A percentile compares a stretch with the other conserved stretches of the same genome.
Evolutionary conservation across 2,888 invertebrate genomes (phyloP).

Genomic region (Creontiades dilutus): DNA sequence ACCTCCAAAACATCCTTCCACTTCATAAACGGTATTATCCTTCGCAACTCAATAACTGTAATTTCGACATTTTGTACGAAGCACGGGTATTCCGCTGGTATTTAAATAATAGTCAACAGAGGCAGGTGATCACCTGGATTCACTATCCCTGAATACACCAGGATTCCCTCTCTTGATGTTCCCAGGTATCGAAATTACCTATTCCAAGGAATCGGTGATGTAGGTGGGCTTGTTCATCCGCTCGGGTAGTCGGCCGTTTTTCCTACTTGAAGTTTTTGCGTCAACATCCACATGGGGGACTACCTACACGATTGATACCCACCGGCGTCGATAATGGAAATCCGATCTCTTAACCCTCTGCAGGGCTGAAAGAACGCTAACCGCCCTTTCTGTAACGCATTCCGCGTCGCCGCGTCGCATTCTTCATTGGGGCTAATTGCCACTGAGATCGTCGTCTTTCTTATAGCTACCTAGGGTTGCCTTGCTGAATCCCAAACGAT

Average conservation of each 20-base stretch:
- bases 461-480: neutral
- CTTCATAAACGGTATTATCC: no score
- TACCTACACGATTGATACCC: slow-evolving; percentile 43
- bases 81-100: no score
- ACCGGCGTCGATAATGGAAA: slow-evolving; percentile 25
- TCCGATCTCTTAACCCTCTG: slow-evolving; percentile 14
- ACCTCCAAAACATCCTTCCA: no score
- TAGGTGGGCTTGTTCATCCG: slow-evolving; percentile 39
- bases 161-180: no score
- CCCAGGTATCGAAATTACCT: slow-evolving; percentile 12
- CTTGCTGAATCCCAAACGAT: neutral
- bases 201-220: neutral
- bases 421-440: neutral
- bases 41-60: no score
- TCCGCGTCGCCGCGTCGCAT: slow-evolving; percentile 17
- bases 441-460: neutral
- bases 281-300: slow-evolving; percentile 19
- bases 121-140: no score
- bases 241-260: slow-evolving; percentile 1
- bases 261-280: slow-evolving; percentile 23
- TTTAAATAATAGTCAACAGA: no score
- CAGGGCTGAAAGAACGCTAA: neutral
- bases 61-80: no score
- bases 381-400: neutral
- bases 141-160: no score